These are phyloP conservation scores for Aurelia sp. DNA, from an alignment of 30 jellyfish, hydroid and myxozoan genomes.

Conservation along the genomic window DNA sequence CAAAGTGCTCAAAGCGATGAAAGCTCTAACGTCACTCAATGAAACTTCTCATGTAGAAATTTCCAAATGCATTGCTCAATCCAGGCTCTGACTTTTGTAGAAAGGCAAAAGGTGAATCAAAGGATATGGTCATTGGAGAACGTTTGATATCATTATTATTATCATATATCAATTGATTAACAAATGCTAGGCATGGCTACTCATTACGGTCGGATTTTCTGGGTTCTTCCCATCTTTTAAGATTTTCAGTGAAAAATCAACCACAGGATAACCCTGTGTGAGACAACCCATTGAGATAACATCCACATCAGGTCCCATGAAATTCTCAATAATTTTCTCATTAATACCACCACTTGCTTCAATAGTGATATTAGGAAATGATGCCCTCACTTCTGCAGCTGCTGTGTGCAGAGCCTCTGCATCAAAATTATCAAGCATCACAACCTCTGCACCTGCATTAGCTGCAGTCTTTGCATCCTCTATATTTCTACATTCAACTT, in stretches of 20 bases:
- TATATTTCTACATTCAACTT: constrained; percentile 83
- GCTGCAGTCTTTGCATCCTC: constrained; percentile 83
- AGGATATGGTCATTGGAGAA: too few relatives aligned
- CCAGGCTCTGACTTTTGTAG: too few relatives aligned
- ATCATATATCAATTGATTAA: too few relatives aligned
- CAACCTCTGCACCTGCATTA: constrained; percentile 83
- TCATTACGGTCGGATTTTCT: constrained; percentile 52
- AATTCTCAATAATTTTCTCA: constrained; percentile 32
- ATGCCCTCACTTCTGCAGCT: constrained; percentile 58
- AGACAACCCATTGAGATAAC: constrained; percentile 75
- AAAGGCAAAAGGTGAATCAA: too few relatives aligned
- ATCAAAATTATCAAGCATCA: constrained; percentile 86
- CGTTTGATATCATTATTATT: too few relatives aligned
- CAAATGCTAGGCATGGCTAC: too few relatives aligned
- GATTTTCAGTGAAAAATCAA: constrained; percentile 84
- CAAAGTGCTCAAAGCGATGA: too few relatives aligned
- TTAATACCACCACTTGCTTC: constrained; percentile 93
- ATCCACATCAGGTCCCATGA: constrained; percentile 81
- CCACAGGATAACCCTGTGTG: constrained; percentile 84
- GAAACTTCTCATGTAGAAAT: too few relatives aligned
- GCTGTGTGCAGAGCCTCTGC: constrained; percentile 54
- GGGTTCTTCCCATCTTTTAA: constrained; percentile 78
- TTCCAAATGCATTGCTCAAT: too few relatives aligned
- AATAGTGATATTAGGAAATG: constrained; percentile 43
- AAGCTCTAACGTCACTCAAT: too few relatives aligned